Evolutionary conservation across 2,113 vertebrate genomes (phyloP).

Genomic region (Mionectes macconnelli): DNA sequence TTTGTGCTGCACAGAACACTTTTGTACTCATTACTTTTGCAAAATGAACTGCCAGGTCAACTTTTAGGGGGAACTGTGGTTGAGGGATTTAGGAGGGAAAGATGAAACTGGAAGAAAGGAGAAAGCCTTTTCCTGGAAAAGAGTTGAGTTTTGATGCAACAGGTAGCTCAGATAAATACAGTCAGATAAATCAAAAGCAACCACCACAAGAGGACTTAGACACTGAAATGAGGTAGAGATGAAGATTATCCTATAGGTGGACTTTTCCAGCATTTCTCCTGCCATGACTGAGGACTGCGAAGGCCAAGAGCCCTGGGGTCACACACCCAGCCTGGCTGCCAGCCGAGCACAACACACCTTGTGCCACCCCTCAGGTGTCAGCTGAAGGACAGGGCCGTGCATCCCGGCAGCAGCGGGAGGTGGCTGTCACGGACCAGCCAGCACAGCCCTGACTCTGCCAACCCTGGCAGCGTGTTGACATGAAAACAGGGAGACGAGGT

Average conservation of each 20-base stretch:
- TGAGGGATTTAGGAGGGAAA: background rate
- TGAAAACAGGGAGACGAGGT: background rate
- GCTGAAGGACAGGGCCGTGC: rapidly evolving
- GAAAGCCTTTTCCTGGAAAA: background rate
- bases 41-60: background rate
- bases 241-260: background rate
- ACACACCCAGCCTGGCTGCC: rapidly evolving
- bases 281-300: rapidly evolving
- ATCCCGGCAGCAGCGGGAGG: background rate
- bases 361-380: background rate
- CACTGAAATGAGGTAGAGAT: background rate
- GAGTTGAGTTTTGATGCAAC: background rate
- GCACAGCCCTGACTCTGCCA: background rate
- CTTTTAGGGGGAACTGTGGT: background rate
- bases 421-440: background rate
- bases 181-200: background rate
- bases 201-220: background rate
- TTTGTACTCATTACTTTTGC: background rate
- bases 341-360: rapidly evolving
- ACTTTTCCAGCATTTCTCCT: background rate
- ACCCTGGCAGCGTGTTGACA: rapidly evolving
- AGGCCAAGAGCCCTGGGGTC: background rate
- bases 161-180: background rate
- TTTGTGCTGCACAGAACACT: background rate
- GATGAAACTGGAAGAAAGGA: background rate